Conservation (phyloP, 2,888 invertebrate genomes). For the Caenorhabditis afra region DNA sequence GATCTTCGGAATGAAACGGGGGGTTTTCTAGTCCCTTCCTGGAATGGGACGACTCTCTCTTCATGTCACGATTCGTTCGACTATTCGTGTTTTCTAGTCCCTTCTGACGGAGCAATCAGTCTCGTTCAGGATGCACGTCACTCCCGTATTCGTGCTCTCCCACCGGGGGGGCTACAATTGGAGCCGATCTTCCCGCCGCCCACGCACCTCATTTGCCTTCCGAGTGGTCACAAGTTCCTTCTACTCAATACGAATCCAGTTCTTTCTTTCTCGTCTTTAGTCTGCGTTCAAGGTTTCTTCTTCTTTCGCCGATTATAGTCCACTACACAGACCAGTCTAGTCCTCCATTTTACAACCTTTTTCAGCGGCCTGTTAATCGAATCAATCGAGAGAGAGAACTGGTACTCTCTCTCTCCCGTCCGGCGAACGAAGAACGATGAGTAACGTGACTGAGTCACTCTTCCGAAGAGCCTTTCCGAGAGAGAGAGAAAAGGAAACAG, state of each 20-base stretch:
- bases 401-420: too few relatives aligned
- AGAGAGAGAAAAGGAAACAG: too few relatives aligned
- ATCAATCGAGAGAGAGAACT: too few relatives aligned
- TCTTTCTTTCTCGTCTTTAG: neutral
- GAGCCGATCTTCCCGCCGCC: neutral
- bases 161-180: neutral
- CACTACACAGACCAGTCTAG: neutral
- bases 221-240: too few relatives aligned
- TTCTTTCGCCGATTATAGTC: neutral
- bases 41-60: too few relatives aligned
- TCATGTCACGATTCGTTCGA: too few relatives aligned
- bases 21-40: neutral
- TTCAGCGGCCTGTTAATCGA: neutral
- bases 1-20: neutral
- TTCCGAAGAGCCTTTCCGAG: too few relatives aligned
- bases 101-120: too few relatives aligned
- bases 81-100: neutral
- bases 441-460: neutral
- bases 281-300: neutral
- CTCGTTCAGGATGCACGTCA: neutral
- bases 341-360: neutral
- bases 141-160: conserved; percentile 3
- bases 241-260: too few relatives aligned
- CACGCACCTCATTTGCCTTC: neutral
- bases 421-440: neutral